Evolutionary conservation across 2,113 vertebrate genomes (phyloP), one percentile per base, ranked within the genome.

Genomic region (Microcebus lehilahytsara): DNA sequence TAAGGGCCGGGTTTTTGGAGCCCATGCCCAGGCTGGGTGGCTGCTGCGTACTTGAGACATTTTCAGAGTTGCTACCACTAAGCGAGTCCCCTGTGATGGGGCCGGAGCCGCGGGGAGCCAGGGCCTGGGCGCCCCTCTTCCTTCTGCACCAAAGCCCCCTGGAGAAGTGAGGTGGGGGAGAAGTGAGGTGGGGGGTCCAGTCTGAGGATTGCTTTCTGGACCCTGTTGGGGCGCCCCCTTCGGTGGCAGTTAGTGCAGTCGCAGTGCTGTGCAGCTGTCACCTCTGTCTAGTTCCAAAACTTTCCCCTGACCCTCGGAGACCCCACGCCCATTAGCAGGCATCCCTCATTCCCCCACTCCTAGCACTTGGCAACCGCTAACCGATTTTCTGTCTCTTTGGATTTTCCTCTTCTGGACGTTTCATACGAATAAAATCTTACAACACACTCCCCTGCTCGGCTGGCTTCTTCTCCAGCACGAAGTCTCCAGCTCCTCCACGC

Each of bases 381-480:
- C 14, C 27, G 23, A 30, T 51, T 32, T 56, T 19, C 42, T n/a
- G n/a, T 16, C 62, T 58, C 62, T 25, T 9, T 30, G 37, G 62
- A 42, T 23, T 23, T n/a, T 46, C 49, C 20, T 12, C 3, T 53
- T 66, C 49, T 40, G 16, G 34, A 53, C 7, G 1, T 30, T 40
- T 49, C 46, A 30, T 12, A 27, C 10, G 10, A 64, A 27, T 27
- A 64, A 27, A 64, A 64, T 64, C 60, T 64, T 12, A 22, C 34
- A 34, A 1, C 4, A 0, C 0, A 2, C 4, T 17, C 34, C 19
- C n/a, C 13, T 17, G 14, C 0, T 20, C 14, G 1, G 17, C 66
- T 1, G 37, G 62, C 66, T 22, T 9, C n/a, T 23, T 60, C 10
- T 46, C 11, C 0, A 5, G 49, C 37, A 6, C 1, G 2, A 40